These are phyloP conservation scores for Xestia xanthographa DNA, from an alignment of 2,888 invertebrate genomes.

Conservation along the genomic window DNA sequence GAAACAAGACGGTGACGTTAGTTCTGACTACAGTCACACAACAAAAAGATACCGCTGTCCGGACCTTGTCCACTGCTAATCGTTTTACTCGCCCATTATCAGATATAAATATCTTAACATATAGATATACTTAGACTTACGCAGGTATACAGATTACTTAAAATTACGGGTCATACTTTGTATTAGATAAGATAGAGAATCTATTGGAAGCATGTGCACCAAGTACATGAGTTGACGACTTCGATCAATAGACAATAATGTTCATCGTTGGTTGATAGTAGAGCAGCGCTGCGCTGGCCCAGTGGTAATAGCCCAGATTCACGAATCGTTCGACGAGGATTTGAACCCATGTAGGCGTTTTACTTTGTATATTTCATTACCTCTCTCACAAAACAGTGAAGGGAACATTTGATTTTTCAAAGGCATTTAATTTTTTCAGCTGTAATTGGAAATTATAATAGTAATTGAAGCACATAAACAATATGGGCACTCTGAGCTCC, in stretches of 20 bases:
- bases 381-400: background rate
- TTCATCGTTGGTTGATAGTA: background rate
- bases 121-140: slow-evolving; percentile 1
- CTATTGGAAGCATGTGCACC: background rate
- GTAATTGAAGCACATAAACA: too few species aligned
- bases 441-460: too few species aligned
- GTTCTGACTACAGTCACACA: background rate
- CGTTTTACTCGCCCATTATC: background rate
- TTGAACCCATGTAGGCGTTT: too few species aligned
- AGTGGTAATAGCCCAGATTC: background rate
- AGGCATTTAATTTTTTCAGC: too few species aligned
- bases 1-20: background rate
- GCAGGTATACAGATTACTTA: background rate
- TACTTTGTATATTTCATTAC: background rate
- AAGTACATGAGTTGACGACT: background rate
- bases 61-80: background rate
- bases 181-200: background rate
- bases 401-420: background rate
- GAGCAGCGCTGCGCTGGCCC: background rate
- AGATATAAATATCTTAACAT: background rate
- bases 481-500: too few species aligned
- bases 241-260: too few species aligned
- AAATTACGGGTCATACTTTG: background rate
- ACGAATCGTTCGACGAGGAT: background rate
- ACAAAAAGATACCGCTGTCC: background rate